Evolutionary conservation across 2,797 vertebrate species (phyloP).

Genomic region (Tokudaia muenninki): DNA sequence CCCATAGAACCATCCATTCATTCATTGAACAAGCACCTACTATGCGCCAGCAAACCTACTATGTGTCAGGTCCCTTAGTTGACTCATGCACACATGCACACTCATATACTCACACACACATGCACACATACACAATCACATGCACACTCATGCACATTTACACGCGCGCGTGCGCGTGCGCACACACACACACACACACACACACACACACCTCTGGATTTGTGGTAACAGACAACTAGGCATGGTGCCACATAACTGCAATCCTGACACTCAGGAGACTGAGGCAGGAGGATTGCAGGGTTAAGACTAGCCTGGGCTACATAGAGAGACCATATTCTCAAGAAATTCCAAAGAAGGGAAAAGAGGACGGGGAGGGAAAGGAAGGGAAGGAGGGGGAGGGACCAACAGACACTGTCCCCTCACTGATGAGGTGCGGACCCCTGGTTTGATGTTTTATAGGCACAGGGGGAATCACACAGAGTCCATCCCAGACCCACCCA

Average conservation of each 20-base stretch:
- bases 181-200: too few species aligned
- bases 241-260: neutral
- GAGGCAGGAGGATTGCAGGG: neutral
- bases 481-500: neutral
- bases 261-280: neutral
- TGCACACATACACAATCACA: too few species aligned
- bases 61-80: neutral
- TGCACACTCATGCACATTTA: too few species aligned
- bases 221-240: neutral
- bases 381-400: too few species aligned
- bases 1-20: accelerated
- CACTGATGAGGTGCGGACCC: too few species aligned
- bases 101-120: too few species aligned
- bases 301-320: too few species aligned
- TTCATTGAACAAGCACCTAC: neutral
- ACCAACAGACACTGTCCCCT: neutral
- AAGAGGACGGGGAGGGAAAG: neutral
- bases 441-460: neutral
- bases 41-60: neutral
- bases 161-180: too few species aligned
- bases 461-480: neutral
- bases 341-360: neutral
- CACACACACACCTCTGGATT: neutral
- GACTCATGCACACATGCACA: too few species aligned
- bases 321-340: neutral